Conservation (phyloP, 2,113 vertebrate species). For the Campylorhamphus procurvoides region DNA sequence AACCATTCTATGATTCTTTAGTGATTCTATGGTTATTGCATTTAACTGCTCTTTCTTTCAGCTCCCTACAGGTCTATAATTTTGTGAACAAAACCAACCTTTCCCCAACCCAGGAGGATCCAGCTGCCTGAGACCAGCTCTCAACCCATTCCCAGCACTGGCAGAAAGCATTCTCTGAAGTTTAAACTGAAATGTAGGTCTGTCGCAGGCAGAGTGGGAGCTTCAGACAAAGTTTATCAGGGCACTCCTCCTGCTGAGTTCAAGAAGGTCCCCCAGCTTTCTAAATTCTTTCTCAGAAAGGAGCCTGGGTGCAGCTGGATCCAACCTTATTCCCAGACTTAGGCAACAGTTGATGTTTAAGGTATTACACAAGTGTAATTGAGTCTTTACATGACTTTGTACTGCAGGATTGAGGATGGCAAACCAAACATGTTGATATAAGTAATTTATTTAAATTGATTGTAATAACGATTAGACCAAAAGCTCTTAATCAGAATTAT, state of each 20-base stretch:
- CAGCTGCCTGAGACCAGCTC: background rate
- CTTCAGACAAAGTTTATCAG: background rate
- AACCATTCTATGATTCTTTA: background rate
- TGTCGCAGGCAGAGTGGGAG: background rate
- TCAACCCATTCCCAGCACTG: background rate
- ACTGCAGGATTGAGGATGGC: background rate
- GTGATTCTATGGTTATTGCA: too few species aligned
- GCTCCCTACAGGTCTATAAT: background rate
- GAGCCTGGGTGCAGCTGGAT: background rate
- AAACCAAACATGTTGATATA: background rate
- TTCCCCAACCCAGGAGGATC: accelerated
- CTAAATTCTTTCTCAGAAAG: background rate
- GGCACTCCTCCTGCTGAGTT: too few species aligned
- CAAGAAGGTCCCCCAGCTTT: accelerated
- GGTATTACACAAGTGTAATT: background rate
- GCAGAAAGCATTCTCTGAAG: background rate
- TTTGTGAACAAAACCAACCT: background rate
- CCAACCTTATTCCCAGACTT: background rate
- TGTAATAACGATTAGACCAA: background rate
- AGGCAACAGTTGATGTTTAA: background rate
- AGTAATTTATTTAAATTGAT: background rate
- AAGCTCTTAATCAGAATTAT: background rate
- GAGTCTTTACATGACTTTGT: background rate
- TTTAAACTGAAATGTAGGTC: background rate
- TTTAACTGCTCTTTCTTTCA: background rate